Evolutionary conservation across 2,797 vertebrate species (phyloP).

Genomic region (Cryptoblepharus egeriae): DNA sequence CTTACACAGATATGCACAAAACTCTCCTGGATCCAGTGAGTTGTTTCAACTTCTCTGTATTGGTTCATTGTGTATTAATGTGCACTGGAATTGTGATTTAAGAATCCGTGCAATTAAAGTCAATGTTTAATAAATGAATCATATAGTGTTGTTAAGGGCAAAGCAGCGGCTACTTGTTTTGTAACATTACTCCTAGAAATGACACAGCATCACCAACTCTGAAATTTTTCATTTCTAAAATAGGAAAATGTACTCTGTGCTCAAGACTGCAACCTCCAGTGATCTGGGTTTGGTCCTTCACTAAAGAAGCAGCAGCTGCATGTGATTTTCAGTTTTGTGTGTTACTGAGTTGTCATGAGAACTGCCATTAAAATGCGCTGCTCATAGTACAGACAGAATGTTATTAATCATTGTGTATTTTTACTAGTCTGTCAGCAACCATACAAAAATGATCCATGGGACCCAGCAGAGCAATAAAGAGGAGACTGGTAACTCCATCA

Average conservation of each 20-base stretch:
- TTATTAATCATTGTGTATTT: background rate
- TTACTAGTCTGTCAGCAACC: too few relatives aligned
- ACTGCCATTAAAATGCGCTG: slow-evolving; percentile 29
- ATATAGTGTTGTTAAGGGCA: background rate
- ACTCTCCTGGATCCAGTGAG: background rate
- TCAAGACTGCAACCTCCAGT: background rate
- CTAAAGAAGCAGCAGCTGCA: background rate
- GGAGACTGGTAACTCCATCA: too few relatives aligned
- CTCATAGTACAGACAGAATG: background rate
- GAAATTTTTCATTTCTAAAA: background rate
- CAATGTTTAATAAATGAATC: background rate
- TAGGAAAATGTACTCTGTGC: background rate
- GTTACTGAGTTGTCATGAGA: background rate
- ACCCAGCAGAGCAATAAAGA: too few relatives aligned
- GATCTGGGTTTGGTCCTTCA: background rate
- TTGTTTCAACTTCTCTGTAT: background rate
- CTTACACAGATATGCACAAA: background rate
- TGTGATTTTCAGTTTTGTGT: slow-evolving; percentile 4
- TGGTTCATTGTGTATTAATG: background rate
- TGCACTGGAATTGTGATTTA: background rate
- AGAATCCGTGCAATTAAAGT: background rate
- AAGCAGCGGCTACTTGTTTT: background rate
- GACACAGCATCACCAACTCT: background rate
- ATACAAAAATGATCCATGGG: too few relatives aligned
- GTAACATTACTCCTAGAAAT: background rate